Evolutionary conservation across 2,888 invertebrate genomes (phyloP), one percentile per base, ranked within the genome.

Genomic region (Drosophila multiciliata): DNA sequence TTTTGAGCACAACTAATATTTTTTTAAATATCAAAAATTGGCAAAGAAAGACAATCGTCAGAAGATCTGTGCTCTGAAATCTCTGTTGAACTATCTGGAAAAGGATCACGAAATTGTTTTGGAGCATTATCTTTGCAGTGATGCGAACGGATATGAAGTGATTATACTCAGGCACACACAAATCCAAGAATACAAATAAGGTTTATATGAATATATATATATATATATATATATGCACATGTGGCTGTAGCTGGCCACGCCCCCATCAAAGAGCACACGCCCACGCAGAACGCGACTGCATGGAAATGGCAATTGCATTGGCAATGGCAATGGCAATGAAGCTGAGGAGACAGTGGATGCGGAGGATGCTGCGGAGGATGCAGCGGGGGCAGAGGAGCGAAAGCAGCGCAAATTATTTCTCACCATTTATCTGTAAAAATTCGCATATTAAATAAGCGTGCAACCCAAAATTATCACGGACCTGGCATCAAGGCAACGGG

Each of bases 401-500:
- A 73, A 76, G 80, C 87, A 85, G 89, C 85, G 89, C 89, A 90
- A 88, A 90, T 90, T 88, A 89, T 90, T 90, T 90, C 90, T 90
- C 90, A 90, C 90, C 90, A 91, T 91, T 90, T 90, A 90, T 90
- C 91, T 89, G 90, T 89, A 90, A 91, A 89, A 91, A 89, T 89
- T 89, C 90, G 91, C 91, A 92, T 91, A 91, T 91, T 92, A 91
- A 91, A 90, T 91, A 90, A 91, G 90, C 87, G 89, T 91, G 87
- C 90, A 91, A 90, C 91, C 91, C 91, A 78, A 89, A 91, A 91
- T 91, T 92, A 91, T 92, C 91, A 90, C 92, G 91, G 91, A 91
- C 83, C 89, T 91, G 91, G 91, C 92, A 91, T 91, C 91, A 69
- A 61, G 55, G 65, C 54, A 64, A 15, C 15, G 55, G 48, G 36